phyloP scores from a whole-genome alignment of 2,797 vertebrate species.

The Spinus pinus region DNA sequence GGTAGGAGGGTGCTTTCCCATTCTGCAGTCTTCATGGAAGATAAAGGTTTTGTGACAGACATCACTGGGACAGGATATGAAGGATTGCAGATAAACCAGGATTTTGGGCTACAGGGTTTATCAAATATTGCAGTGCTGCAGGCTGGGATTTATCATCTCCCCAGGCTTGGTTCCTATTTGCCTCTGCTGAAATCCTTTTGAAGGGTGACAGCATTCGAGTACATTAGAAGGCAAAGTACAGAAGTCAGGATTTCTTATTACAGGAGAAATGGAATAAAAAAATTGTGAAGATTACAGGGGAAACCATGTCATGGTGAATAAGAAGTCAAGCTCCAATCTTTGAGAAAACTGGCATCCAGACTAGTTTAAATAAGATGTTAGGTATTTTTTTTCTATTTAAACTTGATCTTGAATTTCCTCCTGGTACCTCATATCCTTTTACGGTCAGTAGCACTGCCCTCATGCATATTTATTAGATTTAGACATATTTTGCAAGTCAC shows the following conservation, averaged over 20 bases:
- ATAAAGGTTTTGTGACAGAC: neutral
- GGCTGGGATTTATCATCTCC: neutral
- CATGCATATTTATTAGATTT: conserved; percentile 25
- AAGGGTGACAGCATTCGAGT: neutral
- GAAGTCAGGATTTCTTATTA: neutral
- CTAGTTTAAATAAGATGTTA: neutral
- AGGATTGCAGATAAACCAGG: neutral
- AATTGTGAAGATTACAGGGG: neutral
- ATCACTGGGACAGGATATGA: neutral
- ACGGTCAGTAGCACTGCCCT: neutral
- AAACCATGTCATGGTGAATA: neutral
- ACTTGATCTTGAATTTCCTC: neutral
- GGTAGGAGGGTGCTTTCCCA: neutral
- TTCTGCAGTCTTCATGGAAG: neutral
- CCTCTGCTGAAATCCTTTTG: conserved; percentile 6
- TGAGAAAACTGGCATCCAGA: neutral
- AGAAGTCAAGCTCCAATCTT: neutral
- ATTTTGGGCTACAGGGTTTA: neutral
- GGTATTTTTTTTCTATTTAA: neutral
- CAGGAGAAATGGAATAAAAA: neutral
- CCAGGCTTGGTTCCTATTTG: neutral
- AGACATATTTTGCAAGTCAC: conserved; percentile 63
- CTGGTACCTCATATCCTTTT: conserved; percentile 7
- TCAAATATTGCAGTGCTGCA: neutral
- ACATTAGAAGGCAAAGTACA: neutral